Conservation (phyloP, 2,888 invertebrate species). For the Mylabris sibirica region DNA sequence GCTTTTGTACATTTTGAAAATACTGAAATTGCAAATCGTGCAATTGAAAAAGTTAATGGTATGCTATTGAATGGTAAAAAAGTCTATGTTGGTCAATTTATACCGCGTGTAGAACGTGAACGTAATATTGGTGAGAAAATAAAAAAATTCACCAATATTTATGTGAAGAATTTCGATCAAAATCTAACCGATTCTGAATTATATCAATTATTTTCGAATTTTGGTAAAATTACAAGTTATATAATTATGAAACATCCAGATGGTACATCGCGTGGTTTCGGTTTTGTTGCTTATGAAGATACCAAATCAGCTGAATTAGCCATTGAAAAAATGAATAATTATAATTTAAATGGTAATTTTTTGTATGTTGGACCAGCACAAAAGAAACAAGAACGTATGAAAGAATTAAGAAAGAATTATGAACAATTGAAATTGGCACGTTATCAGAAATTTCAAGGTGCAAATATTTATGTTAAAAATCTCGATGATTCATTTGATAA, state of each 20-base stretch:
- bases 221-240: conserved; percentile 89
- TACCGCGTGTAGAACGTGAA: conserved; percentile 95
- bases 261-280: conserved; percentile 97
- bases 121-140: conserved; percentile 96
- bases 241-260: conserved; percentile 91
- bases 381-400: conserved; percentile 96
- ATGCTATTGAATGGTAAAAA: conserved; percentile 99
- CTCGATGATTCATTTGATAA: conserved; percentile 75
- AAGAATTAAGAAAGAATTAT: conserved; percentile 94
- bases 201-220: conserved; percentile 88
- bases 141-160: conserved; percentile 96
- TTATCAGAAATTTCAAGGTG: conserved; percentile 73
- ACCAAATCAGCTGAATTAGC: conserved; percentile 95
- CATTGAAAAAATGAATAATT: conserved; percentile 88
- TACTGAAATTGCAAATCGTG: conserved; percentile 95
- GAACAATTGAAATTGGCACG: conserved; percentile 93
- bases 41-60: conserved; percentile 97
- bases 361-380: conserved; percentile 98
- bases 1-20: conserved; percentile 99
- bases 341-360: conserved; percentile 76
- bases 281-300: conserved; percentile 97
- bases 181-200: conserved; percentile 89
- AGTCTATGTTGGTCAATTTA: conserved; percentile 97
- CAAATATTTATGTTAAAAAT: conserved; percentile 79
- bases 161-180: conserved; percentile 97